Conservation (phyloP, 2,888 invertebrate genomes). For the Adineta ricciae region DNA sequence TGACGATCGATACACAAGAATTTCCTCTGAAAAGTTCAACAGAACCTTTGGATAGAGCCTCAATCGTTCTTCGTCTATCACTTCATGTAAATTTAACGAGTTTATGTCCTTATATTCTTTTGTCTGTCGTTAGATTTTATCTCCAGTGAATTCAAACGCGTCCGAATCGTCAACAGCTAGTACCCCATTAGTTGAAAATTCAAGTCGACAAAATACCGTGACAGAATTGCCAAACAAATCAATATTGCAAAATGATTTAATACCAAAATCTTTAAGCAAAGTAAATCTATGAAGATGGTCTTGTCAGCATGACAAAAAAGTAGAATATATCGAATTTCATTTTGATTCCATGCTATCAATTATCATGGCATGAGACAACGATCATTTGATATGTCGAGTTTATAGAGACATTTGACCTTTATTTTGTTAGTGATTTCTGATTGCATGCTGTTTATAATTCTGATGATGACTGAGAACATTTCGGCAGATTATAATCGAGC, state of each 20-base stretch:
- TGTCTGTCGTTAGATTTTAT: not conserved
- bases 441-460: too few relatives aligned
- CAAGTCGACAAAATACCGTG: not conserved
- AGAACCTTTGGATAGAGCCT: not conserved
- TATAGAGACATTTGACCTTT: too few relatives aligned
- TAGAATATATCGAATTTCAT: too few relatives aligned
- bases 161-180: not conserved
- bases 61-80: not conserved
- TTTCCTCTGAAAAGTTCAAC: not conserved
- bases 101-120: not conserved
- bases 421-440: too few relatives aligned
- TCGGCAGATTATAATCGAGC: too few relatives aligned
- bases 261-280: not conserved
- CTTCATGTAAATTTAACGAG: not conserved
- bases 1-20: not conserved
- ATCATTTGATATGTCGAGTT: too few relatives aligned
- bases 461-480: too few relatives aligned
- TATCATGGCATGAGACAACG: too few relatives aligned
- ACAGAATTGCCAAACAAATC: not conserved
- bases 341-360: too few relatives aligned
- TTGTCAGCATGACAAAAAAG: too few relatives aligned
- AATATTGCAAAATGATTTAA: not conserved
- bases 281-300: too few relatives aligned
- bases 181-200: not conserved
- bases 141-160: not conserved